phyloP scores from a whole-genome alignment of 2,113 vertebrate species.

The Limanda limanda region DNA sequence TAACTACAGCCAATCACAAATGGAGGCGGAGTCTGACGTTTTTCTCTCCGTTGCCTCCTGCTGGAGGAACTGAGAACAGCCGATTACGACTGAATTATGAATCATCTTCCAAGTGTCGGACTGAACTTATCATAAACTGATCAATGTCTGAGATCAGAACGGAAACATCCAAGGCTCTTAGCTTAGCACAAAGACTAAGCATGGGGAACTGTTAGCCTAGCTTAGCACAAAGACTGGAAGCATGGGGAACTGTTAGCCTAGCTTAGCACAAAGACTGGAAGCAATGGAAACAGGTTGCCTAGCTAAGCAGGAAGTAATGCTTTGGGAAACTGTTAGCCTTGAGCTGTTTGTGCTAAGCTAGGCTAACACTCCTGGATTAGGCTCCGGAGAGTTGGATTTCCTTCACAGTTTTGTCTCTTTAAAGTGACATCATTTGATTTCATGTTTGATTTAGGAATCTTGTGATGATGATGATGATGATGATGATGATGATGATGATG shows the following conservation, averaged over 20 bases:
- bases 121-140: background rate
- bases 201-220: slow-evolving; percentile 1
- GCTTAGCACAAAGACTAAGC: background rate
- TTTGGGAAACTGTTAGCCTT: background rate
- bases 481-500: background rate
- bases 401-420: background rate
- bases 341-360: slow-evolving; percentile 1
- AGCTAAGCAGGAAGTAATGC: background rate
- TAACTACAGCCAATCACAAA: slow-evolving; percentile 4
- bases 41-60: no score
- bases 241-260: background rate
- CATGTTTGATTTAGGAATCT: background rate
- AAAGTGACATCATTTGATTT: slow-evolving; percentile 23
- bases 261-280: background rate
- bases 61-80: no score
- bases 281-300: background rate
- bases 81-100: background rate
- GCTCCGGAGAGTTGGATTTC: background rate
- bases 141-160: background rate
- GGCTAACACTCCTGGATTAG: slow-evolving; percentile 5
- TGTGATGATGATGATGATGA: slow-evolving; percentile 4
- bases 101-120: background rate
- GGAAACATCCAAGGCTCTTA: background rate
- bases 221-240: background rate
- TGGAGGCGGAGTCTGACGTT: background rate